Conservation (phyloP, 2,797 vertebrate genomes). For the Falco biarmicus region DNA sequence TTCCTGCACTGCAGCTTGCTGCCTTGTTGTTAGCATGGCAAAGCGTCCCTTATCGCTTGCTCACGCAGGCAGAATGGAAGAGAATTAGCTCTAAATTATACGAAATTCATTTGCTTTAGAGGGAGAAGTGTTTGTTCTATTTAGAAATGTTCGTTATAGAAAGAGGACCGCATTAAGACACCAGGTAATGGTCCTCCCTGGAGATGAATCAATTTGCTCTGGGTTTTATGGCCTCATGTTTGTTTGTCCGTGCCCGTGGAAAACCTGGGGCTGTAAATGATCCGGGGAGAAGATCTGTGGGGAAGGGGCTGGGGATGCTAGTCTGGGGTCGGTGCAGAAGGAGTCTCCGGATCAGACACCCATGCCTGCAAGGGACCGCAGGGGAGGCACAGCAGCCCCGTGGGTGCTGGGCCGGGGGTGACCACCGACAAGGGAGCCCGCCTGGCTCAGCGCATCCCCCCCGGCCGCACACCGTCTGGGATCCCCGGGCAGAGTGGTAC, state of each 20-base stretch:
- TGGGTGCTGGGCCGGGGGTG: not conserved
- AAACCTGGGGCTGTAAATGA: conserved; percentile 47
- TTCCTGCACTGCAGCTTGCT: conserved; percentile 42
- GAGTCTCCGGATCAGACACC: not conserved
- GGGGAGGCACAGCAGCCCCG: rapidly evolving
- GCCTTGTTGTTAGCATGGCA: conserved; percentile 61
- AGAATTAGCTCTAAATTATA: conserved; percentile 81
- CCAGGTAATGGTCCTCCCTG: conserved; percentile 74
- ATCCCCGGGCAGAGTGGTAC: not conserved
- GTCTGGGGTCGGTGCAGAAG: not conserved
- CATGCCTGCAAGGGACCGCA: not conserved
- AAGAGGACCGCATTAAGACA: conserved; percentile 75
- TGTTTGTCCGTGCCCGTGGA: conserved; percentile 57
- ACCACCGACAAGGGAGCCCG: not conserved
- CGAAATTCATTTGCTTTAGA: conserved; percentile 80
- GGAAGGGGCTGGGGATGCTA: not conserved
- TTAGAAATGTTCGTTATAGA: conserved; percentile 60
- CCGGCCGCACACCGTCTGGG: rapidly evolving
- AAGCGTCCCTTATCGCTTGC: conserved; percentile 76
- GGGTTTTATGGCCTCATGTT: conserved; percentile 76
- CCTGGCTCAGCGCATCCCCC: not conserved
- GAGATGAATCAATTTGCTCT: conserved; percentile 79
- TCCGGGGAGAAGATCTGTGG: not conserved
- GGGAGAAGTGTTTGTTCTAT: conserved; percentile 74
- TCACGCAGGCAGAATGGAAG: conserved; percentile 77